Evolutionary conservation across 1,140 invertebrate genomes (phyloP).

Genomic region (Panagrolaimus sp.): DNA sequence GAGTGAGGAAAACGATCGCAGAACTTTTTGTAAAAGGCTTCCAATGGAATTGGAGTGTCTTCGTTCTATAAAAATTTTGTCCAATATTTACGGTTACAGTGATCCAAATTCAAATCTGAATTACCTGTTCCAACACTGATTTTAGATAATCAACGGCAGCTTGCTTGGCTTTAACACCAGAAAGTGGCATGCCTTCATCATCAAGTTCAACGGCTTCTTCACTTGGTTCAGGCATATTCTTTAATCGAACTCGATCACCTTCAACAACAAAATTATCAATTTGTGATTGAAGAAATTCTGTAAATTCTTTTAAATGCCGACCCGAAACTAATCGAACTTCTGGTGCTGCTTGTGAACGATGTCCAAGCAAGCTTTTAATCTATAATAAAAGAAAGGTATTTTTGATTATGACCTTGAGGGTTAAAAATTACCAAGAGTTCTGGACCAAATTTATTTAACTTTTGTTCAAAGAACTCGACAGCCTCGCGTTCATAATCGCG

Average conservation of each 20-base stretch:
- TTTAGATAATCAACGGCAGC: slow-evolving; percentile 58
- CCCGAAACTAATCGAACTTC: slow-evolving; percentile 88
- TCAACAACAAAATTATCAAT: slow-evolving; percentile 78
- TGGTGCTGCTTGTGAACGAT: slow-evolving; percentile 84
- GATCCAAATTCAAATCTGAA: slow-evolving; percentile 11
- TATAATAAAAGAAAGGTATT: slow-evolving; percentile 58
- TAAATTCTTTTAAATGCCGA: slow-evolving; percentile 86
- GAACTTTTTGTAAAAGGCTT: slow-evolving; percentile 55
- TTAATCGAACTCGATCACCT: slow-evolving; percentile 74
- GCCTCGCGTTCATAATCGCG: slow-evolving; percentile 84
- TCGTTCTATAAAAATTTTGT: slow-evolving; percentile 48
- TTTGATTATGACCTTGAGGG: background rate
- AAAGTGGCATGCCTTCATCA: slow-evolving; percentile 57
- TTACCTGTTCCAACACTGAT: slow-evolving; percentile 51
- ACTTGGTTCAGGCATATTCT: slow-evolving; percentile 63
- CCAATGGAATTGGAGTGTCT: slow-evolving; percentile 56
- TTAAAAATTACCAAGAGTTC: slow-evolving; percentile 68
- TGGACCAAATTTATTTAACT: slow-evolving; percentile 79
- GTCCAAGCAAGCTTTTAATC: slow-evolving; percentile 82
- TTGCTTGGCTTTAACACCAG: slow-evolving; percentile 57
- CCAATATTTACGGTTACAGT: slow-evolving; percentile 16
- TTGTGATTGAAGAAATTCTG: slow-evolving; percentile 78
- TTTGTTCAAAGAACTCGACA: slow-evolving; percentile 85
- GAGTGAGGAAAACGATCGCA: slow-evolving; percentile 58
- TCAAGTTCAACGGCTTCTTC: slow-evolving; percentile 52